Evolutionary conservation across 2,888 invertebrate species (phyloP), one percentile per base, ranked within the genome.

Genomic region (Apomyelois bistriatella): DNA sequence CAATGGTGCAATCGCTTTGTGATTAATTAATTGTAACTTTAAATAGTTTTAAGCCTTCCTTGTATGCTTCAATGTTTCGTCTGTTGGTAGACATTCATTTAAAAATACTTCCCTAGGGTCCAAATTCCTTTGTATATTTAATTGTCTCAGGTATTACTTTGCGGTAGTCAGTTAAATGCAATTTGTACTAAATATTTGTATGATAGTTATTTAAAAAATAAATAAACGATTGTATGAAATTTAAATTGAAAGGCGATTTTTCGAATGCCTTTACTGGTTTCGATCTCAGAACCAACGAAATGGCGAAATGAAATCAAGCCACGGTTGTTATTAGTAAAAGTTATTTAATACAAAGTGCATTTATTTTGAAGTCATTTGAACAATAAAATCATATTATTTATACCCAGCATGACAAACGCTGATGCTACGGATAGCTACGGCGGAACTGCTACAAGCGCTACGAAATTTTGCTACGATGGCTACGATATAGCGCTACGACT

Each of bases 1-100:
- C 65, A 71, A 66, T 70, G 72, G 74, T 73, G 72, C 74, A 72
- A 70, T 73, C 70, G 76, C 78, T 78, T 74, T 76, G 74, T 76
- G 74, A 76, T 76, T 73, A 71, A 66, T 67, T 69, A 63, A 65
- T 68, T 63, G 56, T 66, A 70, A 61, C 63, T 65, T 62, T 58
- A 64, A 61, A 64, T 72, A 74, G 66, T 60, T 61, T 56, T 72
- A 72, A 72, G 70, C 64, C 17, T 49, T 15, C 64, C 17, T 49
- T 15, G 70, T 58, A 65, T 60, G 40, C 16, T 38, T 13, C 48
- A 49, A 50, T 32, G 38, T 7, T 58, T 60, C n/a, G 12, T 48
- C 28, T 48, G 48, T 40, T 49, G 48, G 22, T 38, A 16, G 10
- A 15, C 60, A 61, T 63, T 62, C 58, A 62, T 60, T 68, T 62